Evolutionary conservation across 1,140 invertebrate genomes (phyloP).

Genomic region (Rhyacophila brunnea): DNA sequence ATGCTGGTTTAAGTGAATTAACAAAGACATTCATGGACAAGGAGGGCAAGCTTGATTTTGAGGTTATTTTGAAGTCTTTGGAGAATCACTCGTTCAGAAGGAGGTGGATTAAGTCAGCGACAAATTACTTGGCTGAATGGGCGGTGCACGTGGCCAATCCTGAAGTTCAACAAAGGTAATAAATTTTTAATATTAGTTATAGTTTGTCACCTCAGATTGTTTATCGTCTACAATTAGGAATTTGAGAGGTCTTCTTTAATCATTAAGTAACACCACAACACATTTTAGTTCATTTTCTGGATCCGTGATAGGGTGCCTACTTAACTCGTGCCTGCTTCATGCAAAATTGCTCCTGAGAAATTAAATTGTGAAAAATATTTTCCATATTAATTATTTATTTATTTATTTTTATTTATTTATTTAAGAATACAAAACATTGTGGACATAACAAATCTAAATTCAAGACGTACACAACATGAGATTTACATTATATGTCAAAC

Average conservation of each 20-base stretch:
- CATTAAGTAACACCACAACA: background rate
- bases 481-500: too few species aligned
- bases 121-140: constrained; percentile 72
- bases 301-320: too few species aligned
- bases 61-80: constrained; percentile 70
- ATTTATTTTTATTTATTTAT: too few species aligned
- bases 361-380: too few species aligned
- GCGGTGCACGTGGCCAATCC: constrained; percentile 73
- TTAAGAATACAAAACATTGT: too few species aligned
- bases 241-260: background rate
- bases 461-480: too few species aligned
- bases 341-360: too few species aligned
- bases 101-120: constrained; percentile 73
- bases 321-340: too few species aligned
- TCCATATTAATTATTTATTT: too few species aligned
- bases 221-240: background rate
- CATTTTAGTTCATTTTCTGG: too few species aligned
- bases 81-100: constrained; percentile 74
- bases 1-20: constrained; percentile 66
- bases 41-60: constrained; percentile 67
- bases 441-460: too few species aligned
- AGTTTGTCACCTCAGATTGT: background rate
- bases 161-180: constrained; percentile 66
- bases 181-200: constrained; percentile 1
- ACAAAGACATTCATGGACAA: constrained; percentile 59